These are phyloP conservation scores for Cantharis rufa DNA, from an alignment of 2,888 invertebrate species.

Conservation along the genomic window DNA sequence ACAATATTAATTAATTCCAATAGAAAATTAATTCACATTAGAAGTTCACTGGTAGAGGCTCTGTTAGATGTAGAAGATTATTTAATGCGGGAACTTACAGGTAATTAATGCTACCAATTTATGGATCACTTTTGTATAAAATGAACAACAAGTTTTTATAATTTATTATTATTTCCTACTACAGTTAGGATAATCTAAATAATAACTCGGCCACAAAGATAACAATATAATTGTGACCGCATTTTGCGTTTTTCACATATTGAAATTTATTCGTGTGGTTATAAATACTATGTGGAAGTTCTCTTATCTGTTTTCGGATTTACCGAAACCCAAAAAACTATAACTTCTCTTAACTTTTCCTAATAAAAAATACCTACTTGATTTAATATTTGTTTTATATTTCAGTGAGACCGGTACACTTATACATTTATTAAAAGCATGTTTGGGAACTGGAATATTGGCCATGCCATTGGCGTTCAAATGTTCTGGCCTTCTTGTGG, in stretches of 20 bases:
- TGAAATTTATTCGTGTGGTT: background rate
- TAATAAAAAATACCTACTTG: background rate
- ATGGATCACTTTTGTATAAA: too few species aligned
- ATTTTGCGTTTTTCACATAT: background rate
- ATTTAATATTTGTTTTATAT: too few species aligned
- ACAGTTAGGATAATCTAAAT: background rate
- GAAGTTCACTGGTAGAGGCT: too few species aligned
- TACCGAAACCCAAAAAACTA: background rate
- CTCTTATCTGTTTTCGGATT: background rate
- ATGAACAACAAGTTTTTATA: too few species aligned
- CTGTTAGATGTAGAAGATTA: too few species aligned
- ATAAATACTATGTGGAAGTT: background rate
- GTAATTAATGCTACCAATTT: too few species aligned
- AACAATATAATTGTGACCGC: background rate
- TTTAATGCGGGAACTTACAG: too few species aligned
- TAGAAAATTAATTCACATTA: too few species aligned
- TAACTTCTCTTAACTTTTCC: background rate
- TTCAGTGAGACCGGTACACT: slow-evolving; percentile 88
- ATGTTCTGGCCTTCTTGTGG: slow-evolving; percentile 82
- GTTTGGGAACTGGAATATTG: slow-evolving; percentile 94
- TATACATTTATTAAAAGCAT: slow-evolving; percentile 93
- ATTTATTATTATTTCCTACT: background rate
- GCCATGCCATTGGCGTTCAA: slow-evolving; percentile 93
- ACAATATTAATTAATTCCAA: too few species aligned
- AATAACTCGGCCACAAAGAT: background rate